phyloP scores from a whole-genome alignment of 1,140 invertebrate species.

The Triops longicaudatus region DNA sequence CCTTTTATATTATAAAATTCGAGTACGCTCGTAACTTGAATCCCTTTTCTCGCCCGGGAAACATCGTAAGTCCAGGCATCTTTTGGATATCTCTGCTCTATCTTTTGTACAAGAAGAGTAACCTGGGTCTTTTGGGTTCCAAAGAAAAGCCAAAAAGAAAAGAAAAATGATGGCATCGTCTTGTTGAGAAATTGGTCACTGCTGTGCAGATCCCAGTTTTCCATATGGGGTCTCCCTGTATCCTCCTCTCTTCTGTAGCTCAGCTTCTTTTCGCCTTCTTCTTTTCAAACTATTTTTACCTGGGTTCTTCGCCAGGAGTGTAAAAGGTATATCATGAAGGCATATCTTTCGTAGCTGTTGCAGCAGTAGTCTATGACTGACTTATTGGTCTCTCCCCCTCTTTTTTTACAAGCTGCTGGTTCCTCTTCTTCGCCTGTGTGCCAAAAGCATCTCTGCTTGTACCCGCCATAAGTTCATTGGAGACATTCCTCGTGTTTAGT shows the following conservation, averaged over 20 bases:
- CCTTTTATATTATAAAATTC: too few species aligned
- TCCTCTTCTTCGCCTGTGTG: neutral
- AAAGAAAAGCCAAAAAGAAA: neutral
- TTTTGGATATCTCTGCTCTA: neutral
- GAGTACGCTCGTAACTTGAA: too few species aligned
- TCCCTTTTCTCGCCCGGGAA: too few species aligned
- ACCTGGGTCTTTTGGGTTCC: neutral
- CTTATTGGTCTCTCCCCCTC: neutral
- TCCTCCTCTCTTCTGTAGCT: too few species aligned
- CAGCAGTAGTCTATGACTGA: neutral
- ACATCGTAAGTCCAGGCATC: neutral
- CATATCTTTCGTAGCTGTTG: constrained; percentile 1
- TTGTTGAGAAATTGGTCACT: constrained; percentile 8
- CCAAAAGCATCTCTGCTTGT: neutral
- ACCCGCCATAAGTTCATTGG: neutral
- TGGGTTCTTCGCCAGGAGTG: neutral
- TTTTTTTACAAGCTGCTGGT: constrained; percentile 4
- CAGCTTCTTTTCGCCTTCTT: neutral
- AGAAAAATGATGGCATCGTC: constrained; percentile 15
- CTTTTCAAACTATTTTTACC: constrained; percentile 14
- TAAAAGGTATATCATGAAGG: neutral
- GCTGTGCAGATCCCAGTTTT: constrained; percentile 3
- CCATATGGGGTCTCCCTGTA: neutral
- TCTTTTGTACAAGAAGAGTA: neutral
- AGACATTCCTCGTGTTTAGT: constrained; percentile 5